Base-by-base conservation (phyloP, 2,797 vertebrate species). In the Epinephelus coioides region DNA sequence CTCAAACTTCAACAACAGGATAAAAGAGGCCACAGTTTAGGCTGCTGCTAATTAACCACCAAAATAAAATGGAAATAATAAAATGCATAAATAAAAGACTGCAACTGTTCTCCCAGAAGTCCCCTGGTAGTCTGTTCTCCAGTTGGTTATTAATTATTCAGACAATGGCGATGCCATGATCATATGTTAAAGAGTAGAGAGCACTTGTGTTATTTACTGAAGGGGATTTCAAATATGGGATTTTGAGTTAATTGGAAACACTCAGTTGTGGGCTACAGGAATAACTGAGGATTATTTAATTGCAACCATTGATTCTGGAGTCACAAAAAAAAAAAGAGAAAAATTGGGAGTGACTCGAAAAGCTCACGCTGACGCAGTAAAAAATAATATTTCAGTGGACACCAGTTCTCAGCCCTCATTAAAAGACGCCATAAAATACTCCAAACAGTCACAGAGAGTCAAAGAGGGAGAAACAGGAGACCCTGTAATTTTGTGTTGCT, bases 401-500 rank as follows among this genome's bases (percentile, higher is more conserved):
- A 86, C 78, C 76, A 82, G 76, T 76, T 81, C 80, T 79, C 64
- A 83, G 79, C 61, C 74, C 71, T 85, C 73, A 89, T 91, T 94
- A 93, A 86, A 92, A 74, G 76, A 78, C 1, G 54, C 78, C 73
- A 73, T 90, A 83, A 91, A 90, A 79, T 82, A 88, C 82, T 88
- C 80, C 76, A 77, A 88, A 84, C 84, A 86, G 86, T 90, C 79
- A 60, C 74, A 59, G 56, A 82, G 78, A 82, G 78, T 51, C 61
- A 68, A 18, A 78, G 74, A 68, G 56, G 50, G 47, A 86, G 83
- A 85, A 87, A 87, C 46, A 25, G 25, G 69, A 93, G 85, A 91
- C 88, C 40, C 89, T 94, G 88, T 94, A 92, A 94, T 95, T 95
- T 92, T 74, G 77, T 76, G 53, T 76, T 82, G 88, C 90, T 91